Percentiles rank a stretch among this genome's conserved stretches.
Evolutionary conservation across 2,113 vertebrate species (phyloP).

Genomic region (Garra rufa): DNA sequence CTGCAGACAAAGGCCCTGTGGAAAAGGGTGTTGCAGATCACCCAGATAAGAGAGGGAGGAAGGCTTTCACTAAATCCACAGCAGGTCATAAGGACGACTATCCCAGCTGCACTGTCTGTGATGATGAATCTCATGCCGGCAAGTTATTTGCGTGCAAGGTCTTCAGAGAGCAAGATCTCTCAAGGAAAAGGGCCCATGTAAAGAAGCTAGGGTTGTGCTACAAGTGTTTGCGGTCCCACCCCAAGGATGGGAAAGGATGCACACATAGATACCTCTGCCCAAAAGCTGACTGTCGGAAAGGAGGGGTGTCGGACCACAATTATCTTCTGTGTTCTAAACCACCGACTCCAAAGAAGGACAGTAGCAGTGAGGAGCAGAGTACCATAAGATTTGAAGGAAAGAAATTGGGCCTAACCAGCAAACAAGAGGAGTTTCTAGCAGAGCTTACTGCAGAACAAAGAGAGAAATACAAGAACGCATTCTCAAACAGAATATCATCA

Average conservation of each 20-base stretch:
- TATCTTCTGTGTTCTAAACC: neutral
- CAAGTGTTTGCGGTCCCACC: neutral
- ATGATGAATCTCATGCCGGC: neutral
- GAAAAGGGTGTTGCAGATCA: too few relatives aligned
- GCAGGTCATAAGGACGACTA: neutral
- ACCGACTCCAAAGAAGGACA: constrained; percentile 1
- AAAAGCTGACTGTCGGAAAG: neutral
- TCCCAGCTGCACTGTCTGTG: constrained; percentile 18
- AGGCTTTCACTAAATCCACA: too few relatives aligned
- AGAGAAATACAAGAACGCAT: constrained; percentile 4
- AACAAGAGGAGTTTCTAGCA: constrained; percentile 25
- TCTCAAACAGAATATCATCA: constrained; percentile 16
- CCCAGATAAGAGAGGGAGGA: too few relatives aligned
- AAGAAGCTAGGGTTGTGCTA: neutral
- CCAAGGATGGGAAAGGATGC: neutral
- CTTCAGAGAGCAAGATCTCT: constrained; percentile 5
- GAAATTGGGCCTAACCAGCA: neutral
- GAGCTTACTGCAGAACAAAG: constrained; percentile 17
- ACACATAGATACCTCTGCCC: neutral
- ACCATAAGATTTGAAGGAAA: neutral
- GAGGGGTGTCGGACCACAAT: constrained; percentile 2
- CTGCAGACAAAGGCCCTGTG: too few relatives aligned
- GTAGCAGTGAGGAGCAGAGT: neutral
- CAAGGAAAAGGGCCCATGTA: neutral
- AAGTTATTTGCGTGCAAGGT: constrained; percentile 24